phyloP scores from a whole-genome alignment of 1,140 invertebrate species.

The Zeugodacus cucurbitae region DNA sequence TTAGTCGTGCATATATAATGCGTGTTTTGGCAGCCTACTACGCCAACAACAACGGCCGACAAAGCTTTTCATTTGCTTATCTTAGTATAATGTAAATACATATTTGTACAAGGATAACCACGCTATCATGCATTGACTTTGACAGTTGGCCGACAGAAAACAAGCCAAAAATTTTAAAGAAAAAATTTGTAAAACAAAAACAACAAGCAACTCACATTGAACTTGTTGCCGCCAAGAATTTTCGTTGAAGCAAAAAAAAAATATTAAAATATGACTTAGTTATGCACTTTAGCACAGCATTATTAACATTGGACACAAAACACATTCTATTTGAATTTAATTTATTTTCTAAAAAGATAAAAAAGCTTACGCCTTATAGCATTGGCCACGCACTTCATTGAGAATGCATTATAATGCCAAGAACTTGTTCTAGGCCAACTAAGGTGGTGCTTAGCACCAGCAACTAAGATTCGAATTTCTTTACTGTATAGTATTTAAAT shows the following conservation, averaged over 20 bases:
- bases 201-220: background rate
- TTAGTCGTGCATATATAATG: background rate
- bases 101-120: constrained; percentile 26
- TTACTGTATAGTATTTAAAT: background rate
- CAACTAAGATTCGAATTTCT: background rate
- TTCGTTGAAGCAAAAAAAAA: background rate
- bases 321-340: background rate
- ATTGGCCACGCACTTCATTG: constrained; percentile 11
- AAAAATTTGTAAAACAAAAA: background rate
- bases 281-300: background rate
- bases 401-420: background rate
- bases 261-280: background rate
- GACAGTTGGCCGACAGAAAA: constrained; percentile 34
- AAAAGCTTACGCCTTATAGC: background rate
- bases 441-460: background rate
- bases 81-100: background rate
- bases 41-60: background rate
- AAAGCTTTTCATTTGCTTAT: background rate
- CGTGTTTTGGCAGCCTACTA: constrained; percentile 19
- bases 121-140: constrained; percentile 38
- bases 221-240: background rate
- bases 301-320: background rate
- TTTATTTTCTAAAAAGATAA: background rate
- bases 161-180: background rate
- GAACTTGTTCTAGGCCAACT: constrained; percentile 22